Base-by-base conservation (phyloP, 2,797 vertebrate species). In the Diceros bicornis region DNA sequence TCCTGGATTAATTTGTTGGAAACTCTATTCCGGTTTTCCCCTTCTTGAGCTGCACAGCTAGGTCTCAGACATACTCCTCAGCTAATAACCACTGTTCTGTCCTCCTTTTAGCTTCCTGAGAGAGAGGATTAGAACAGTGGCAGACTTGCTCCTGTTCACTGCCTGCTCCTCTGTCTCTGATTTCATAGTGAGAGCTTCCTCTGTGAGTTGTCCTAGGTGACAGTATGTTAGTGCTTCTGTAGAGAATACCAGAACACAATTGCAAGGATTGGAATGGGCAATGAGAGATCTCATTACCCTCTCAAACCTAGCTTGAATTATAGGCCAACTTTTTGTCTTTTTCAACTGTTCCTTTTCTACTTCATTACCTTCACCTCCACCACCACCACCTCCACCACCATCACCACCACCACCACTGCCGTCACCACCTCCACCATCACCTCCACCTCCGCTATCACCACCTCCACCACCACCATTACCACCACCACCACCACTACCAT, bases 371-470 rank as follows among this genome's bases (percentile, higher is more conserved):
- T 59, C 32, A 14, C 2, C 25, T 50, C 3, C 0, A 8, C 41
- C 18, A 18, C 34, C 27, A 25, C 27, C 27, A 12, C 55, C 32
- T 47, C 37, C 32, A 34, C 1, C 64, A 37, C 18, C 21, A 14
- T 17, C 23, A 18, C 37, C 25, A 44, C 6, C 32, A 7, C 32
- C 32, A 4, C 61, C 61, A 62, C 57, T 17, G 14, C 11, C 18
- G 5, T 34, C 47, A 27, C 29, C 18, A 2, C 13, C 47, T 37
- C 2, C 1, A 1, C 34, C 12, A 14, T 25, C 1, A 1, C 34
- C 12, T 11, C 32, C 17, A 23, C 6, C 25, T n/a, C 55, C 20
- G n/a, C 4, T 18, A 20, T 17, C 5, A 14, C 25, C 2, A 9
- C 25, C 64, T 11, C 21, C 25, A 66, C 2, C 5, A 18, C 16